A percentile compares a stretch with the other conserved stretches of the same genome.
phyloP scores from a whole-genome alignment of 1,140 invertebrate genomes.

The Artemia franciscana region DNA sequence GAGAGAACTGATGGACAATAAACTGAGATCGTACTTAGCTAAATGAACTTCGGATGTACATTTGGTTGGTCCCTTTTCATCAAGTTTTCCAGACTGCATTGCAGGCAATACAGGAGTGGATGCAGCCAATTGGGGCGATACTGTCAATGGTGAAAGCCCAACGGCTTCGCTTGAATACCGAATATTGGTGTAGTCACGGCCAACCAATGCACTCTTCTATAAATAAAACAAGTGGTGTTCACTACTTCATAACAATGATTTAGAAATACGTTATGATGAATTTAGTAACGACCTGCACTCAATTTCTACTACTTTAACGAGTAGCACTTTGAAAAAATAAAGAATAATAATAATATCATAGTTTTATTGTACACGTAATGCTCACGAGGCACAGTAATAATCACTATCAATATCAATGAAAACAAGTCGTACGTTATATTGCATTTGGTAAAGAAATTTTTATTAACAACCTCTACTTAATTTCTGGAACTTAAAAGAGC shows the following conservation, averaged over 20 bases:
- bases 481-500: no score
- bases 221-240: conserved; percentile 6
- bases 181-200: conserved; percentile 78
- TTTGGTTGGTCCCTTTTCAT: conserved; percentile 5
- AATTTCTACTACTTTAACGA: not conserved
- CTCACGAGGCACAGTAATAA: not conserved
- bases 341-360: not conserved
- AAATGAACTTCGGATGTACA: conserved; percentile 11
- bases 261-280: no score
- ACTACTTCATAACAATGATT: not conserved
- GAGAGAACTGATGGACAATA: no score
- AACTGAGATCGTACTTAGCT: conserved; percentile 8
- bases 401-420: no score
- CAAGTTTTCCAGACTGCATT: conserved; percentile 7
- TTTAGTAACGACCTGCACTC: no score
- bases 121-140: conserved; percentile 8
- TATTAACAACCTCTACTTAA: no score
- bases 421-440: no score
- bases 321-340: not conserved
- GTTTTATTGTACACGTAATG: not conserved
- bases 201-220: conserved; percentile 51
- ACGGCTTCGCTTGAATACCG: conserved; percentile 27
- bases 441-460: no score
- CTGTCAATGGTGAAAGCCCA: conserved; percentile 15
- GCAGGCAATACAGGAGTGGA: not conserved